Base-by-base conservation (phyloP, 2,888 invertebrate genomes). In the Diabrotica balteata region DNA sequence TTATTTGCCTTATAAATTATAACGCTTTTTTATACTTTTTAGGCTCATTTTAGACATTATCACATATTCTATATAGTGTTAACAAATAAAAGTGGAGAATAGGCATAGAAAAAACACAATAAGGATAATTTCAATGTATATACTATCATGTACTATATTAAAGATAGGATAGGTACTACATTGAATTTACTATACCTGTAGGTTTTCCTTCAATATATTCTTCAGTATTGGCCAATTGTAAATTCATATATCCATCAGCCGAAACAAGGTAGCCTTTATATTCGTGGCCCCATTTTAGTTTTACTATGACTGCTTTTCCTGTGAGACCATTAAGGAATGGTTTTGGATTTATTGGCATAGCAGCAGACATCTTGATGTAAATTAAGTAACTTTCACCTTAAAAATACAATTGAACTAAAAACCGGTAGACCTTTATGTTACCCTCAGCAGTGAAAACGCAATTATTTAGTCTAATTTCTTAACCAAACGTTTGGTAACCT, bases 211-310 rank as follows among this genome's bases (percentile, higher is more conserved):
- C 97, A 72, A 98, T 94, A 80, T 92, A 94, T 87, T 99, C 99
- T 85, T 99, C 98, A 8, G 98, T 95, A 83, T 98, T 98, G 0
- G 98, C 98, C 69, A 99, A 85, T 86, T 99, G 97, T 75, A 99
- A 86, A 84, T 99, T 99, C 99, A 99, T 99, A 82, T 99, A 99
- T 7, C 96, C 96, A 85, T 99, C 99, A 1, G 97, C 96, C 5
- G 98, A 98, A 0, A 99, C 98, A 47, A 99, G 86, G 77, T 96
- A 94, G 10, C 99, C 99, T 89, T 97, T 97, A 85, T 99, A 99
- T 85, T 99, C 98, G 85, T 98, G 98, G 45, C 99, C 98, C 99
- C 99, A 99, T 84, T 99, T 99, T 70, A 99, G 87, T 85, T 98
- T 98, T 3, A 98, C 97, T 84, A 98, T 90, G 51, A 99, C 97